Evolutionary conservation across 1,140 invertebrate species (phyloP).

Genomic region (Melipona quadrifasciata): DNA sequence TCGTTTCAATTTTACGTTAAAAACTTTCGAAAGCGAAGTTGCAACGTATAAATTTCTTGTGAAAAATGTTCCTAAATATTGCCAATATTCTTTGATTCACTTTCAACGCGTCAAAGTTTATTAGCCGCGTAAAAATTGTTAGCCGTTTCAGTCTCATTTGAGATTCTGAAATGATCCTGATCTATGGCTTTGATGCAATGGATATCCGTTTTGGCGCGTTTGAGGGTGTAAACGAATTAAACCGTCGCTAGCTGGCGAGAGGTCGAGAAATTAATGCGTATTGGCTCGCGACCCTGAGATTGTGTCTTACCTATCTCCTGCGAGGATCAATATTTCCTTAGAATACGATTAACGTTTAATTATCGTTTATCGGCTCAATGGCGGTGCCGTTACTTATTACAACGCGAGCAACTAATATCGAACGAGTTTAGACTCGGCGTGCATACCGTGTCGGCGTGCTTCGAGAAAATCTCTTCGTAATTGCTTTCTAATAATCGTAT

Average conservation of each 20-base stretch:
- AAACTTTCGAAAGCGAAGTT: not conserved
- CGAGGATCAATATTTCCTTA: slow-evolving; percentile 37
- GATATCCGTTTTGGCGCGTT: not conserved
- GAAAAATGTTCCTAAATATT: too few species aligned
- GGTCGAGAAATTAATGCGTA: slow-evolving; percentile 16
- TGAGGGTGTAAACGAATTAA: not conserved
- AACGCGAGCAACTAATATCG: slow-evolving; percentile 5
- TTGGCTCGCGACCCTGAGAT: slow-evolving; percentile 11
- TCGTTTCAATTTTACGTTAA: not conserved
- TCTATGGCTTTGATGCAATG: not conserved
- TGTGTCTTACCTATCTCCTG: not conserved
- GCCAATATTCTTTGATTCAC: too few species aligned
- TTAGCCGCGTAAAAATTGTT: not conserved
- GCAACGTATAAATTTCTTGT: too few species aligned
- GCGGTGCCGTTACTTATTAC: slow-evolving; percentile 7
- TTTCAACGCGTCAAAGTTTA: not conserved
- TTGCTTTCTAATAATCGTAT: not conserved
- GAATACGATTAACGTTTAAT: slow-evolving; percentile 34
- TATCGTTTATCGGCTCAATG: slow-evolving; percentile 22
- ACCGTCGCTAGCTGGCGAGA: not conserved
- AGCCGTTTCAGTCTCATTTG: not conserved
- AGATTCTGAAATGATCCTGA: not conserved
- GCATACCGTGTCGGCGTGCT: not conserved
- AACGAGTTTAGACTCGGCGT: not conserved
- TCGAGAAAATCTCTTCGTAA: not conserved